Percentiles rank a stretch among this genome's conserved stretches.
phyloP scores from a whole-genome alignment of 2,113 vertebrate genomes.

The Rhinolophus ferrumequinum region DNA sequence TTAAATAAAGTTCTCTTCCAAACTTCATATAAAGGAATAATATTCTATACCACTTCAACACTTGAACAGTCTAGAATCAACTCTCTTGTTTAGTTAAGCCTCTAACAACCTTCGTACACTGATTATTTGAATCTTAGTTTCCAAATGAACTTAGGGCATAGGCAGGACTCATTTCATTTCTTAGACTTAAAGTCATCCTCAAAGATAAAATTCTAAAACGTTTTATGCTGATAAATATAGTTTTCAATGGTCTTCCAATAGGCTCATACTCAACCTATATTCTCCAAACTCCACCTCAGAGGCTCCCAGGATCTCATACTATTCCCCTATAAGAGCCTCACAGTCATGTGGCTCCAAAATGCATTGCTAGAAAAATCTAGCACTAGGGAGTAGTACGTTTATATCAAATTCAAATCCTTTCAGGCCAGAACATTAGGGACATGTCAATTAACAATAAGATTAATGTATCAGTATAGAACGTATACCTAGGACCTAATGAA shows the following conservation, averaged over 20 bases:
- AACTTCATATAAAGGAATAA: neutral
- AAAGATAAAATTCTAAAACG: constrained; percentile 30
- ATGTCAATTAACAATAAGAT: neutral
- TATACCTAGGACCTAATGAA: neutral
- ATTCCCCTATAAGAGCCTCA: neutral
- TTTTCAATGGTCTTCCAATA: neutral
- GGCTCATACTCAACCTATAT: neutral
- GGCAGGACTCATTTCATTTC: neutral
- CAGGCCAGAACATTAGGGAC: neutral
- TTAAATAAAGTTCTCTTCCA: neutral
- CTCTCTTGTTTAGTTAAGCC: neutral
- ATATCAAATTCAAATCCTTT: neutral
- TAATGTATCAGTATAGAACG: neutral
- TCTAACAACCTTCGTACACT: neutral
- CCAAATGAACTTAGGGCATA: neutral
- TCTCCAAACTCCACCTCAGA: neutral
- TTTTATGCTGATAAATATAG: neutral
- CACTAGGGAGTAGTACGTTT: neutral
- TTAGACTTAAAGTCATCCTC: neutral
- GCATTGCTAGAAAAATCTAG: neutral
- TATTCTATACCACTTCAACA: neutral
- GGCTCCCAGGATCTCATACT: neutral
- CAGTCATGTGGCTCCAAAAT: neutral
- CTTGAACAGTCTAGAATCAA: neutral
- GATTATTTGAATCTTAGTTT: constrained; percentile 15